Conservation (phyloP, 1,140 invertebrate species). For the Orchestia grillus region DNA sequence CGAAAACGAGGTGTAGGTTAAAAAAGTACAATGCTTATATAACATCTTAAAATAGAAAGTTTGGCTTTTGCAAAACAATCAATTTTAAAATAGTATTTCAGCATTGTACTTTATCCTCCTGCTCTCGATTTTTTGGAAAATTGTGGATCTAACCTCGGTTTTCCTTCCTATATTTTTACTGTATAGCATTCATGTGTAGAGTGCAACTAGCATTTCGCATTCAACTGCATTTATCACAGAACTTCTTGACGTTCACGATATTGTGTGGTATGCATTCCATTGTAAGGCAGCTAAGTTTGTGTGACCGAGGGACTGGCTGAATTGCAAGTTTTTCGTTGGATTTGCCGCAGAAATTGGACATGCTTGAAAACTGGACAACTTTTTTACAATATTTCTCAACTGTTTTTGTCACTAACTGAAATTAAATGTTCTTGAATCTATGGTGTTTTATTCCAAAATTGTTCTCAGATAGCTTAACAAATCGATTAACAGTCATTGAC, state of each 20-base stretch:
- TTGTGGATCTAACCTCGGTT: too few relatives aligned
- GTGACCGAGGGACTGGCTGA: background rate
- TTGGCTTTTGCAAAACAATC: too few relatives aligned
- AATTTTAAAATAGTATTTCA: too few relatives aligned
- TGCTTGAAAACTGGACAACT: background rate
- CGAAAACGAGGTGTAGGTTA: too few relatives aligned
- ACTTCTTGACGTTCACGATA: background rate
- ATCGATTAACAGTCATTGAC: too few relatives aligned
- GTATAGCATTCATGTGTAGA: background rate
- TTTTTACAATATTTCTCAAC: background rate
- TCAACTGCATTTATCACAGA: background rate
- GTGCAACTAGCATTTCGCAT: background rate
- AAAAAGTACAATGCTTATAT: too few relatives aligned
- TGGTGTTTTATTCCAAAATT: background rate
- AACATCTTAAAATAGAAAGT: too few relatives aligned
- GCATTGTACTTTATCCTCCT: too few relatives aligned
- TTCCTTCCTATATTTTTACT: too few relatives aligned
- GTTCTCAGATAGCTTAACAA: too few relatives aligned
- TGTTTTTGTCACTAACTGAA: background rate
- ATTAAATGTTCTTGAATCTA: background rate
- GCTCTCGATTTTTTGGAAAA: too few relatives aligned
- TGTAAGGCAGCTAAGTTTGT: background rate
- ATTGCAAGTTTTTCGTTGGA: background rate
- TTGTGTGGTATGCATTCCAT: background rate
- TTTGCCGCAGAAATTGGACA: background rate